A percentile compares a stretch with the other conserved stretches of the same genome.
phyloP scores from a whole-genome alignment of 2,113 vertebrate species.

The Grammomys surdaster region DNA sequence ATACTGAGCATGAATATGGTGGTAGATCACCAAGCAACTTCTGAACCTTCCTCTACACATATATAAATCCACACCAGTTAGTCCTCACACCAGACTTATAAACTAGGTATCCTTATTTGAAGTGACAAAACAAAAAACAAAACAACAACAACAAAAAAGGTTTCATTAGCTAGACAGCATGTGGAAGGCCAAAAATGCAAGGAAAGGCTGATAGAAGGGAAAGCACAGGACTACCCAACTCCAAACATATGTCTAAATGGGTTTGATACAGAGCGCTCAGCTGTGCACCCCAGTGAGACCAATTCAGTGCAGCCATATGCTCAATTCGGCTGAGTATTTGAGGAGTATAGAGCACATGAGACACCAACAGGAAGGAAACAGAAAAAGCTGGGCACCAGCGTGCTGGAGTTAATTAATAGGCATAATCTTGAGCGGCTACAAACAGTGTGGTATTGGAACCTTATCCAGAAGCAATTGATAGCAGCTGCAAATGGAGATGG shows the following conservation, averaged over 20 bases:
- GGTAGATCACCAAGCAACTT: not conserved
- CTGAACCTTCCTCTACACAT: not conserved
- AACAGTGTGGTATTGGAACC: not conserved
- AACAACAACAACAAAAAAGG: not conserved
- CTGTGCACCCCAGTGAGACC: not conserved
- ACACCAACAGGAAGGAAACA: not conserved
- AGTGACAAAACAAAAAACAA: not conserved
- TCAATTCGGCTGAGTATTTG: not conserved
- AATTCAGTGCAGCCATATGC: conserved; percentile 1
- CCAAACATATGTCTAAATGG: not conserved
- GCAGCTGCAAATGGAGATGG: not conserved
- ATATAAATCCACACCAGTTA: not conserved
- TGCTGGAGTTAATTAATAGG: conserved; percentile 47
- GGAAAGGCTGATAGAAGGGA: not conserved
- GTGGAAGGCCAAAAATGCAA: not conserved
- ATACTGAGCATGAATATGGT: not conserved
- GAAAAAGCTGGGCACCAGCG: not conserved
- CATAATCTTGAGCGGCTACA: not conserved
- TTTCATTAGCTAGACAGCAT: not conserved
- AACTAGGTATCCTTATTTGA: not conserved
- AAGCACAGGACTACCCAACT: not conserved
- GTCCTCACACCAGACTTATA: not conserved
- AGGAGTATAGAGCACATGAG: not conserved
- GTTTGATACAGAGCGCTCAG: not conserved
- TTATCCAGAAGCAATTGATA: not conserved